Base-by-base conservation (phyloP, 2,797 vertebrate species). In the Argyrosomus regius region DNA sequence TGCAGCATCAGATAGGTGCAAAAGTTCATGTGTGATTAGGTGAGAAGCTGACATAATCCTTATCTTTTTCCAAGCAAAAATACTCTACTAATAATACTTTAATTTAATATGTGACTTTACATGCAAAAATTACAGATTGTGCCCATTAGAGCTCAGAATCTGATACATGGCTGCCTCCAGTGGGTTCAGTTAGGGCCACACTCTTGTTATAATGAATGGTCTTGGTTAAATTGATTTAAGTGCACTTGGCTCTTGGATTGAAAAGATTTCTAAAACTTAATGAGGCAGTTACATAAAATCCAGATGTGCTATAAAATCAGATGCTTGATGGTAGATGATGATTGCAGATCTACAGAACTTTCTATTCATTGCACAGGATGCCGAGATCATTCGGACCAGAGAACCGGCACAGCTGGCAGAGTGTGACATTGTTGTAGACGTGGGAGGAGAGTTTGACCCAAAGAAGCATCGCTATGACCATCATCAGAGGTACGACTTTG, bases 361-460 rank as follows among this genome's bases (percentile, higher is more conserved):
- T 61, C 10, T 77, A 1, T 72, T 78, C 2, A 7, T 35, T 72
- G 6, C 31, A 22, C 81, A 98, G 97, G 95, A 97, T 87, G 96
- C 97, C 0, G 95, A 97, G 84, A 96, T 98, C 14, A 70, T 98
- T 54, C 95, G 98, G 6, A 98, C 96, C 10, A 95, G 98, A 39
- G 96, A 98, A 53, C 92, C 96, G 0, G 81, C 94, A 18, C 82
- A 75, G 70, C 90, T 99, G 81, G 93, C 94, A 0, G 85, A 88
- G 45, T 99, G 98, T n/a, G 97, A 99, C 3, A 77, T 99, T 6
- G 96, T 99, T 45, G 97, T 99, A 60, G 98, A 99, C 0, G 98
- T 99, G 20, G 98, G 98, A 20, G 98, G 97, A 48, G 97, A 96
- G 76, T 99, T 97, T 57, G 96, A 98, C 86, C 96, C 97, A 1